Evolutionary conservation across 2,888 invertebrate species (phyloP).

Genomic region (Acleris holmiana): DNA sequence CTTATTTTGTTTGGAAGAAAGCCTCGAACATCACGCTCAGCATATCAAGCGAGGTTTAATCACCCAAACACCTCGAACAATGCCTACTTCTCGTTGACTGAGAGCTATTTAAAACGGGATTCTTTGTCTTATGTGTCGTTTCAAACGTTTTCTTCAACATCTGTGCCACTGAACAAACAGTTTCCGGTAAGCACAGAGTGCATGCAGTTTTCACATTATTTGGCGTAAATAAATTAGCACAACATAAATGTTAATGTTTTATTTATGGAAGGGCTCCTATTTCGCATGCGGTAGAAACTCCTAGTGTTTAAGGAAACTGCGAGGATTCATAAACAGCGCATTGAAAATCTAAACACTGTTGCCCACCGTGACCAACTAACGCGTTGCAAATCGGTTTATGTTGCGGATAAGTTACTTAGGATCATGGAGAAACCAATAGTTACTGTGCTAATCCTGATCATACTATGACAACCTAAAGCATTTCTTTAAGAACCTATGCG

Average conservation of each 20-base stretch:
- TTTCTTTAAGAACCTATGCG: too few relatives aligned
- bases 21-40: constrained; percentile 17
- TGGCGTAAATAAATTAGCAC: constrained; percentile 76
- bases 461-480: background rate
- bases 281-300: constrained; percentile 41
- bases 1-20: constrained; percentile 14
- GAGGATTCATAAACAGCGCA: constrained; percentile 1
- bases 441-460: background rate
- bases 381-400: constrained; percentile 3
- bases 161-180: constrained; percentile 48
- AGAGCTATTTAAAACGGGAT: constrained; percentile 49
- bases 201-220: constrained; percentile 59
- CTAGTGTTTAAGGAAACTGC: constrained; percentile 34
- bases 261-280: constrained; percentile 63
- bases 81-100: constrained; percentile 33
- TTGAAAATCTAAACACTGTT: constrained; percentile 9
- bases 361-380: background rate
- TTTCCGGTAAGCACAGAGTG: constrained; percentile 42
- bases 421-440: background rate
- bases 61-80: constrained; percentile 21
- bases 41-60: constrained; percentile 23
- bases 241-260: constrained; percentile 72
- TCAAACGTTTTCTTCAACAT: constrained; percentile 53
- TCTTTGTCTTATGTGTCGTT: constrained; percentile 52
- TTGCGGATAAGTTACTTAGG: background rate